Percentiles rank a stretch among this genome's conserved stretches.
These are phyloP conservation scores for Odontocerum albicorne DNA, from an alignment of 2,888 invertebrate species.

Conservation along the genomic window DNA sequence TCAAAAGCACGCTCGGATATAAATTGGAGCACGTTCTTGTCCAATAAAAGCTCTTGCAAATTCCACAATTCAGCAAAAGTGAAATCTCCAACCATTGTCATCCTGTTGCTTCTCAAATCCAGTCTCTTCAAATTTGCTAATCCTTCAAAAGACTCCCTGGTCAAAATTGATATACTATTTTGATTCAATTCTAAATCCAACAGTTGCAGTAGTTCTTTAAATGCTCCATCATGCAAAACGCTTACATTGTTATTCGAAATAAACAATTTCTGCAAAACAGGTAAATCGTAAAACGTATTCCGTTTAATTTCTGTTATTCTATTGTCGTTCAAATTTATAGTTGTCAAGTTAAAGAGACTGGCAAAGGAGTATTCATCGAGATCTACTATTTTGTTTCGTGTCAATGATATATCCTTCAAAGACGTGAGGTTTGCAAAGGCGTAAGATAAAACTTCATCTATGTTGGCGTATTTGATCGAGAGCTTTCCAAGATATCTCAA, in stretches of 20 bases:
- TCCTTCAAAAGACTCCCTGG: constrained; percentile 75
- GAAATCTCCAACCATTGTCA: constrained; percentile 76
- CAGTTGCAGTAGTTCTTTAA: constrained; percentile 70
- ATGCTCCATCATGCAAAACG: constrained; percentile 83
- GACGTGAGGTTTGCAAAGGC: constrained; percentile 76
- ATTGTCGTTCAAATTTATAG: constrained; percentile 74
- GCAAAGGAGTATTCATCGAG: constrained; percentile 72
- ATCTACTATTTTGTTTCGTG: constrained; percentile 67
- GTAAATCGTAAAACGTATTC: constrained; percentile 73
- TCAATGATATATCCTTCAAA: constrained; percentile 68
- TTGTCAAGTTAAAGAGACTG: constrained; percentile 69
- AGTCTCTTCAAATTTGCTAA: constrained; percentile 70
- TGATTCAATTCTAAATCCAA: constrained; percentile 77
- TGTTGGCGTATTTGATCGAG: constrained; percentile 72
- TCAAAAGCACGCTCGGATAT: constrained; percentile 77
- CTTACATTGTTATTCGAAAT: constrained; percentile 86
- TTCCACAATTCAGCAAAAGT: constrained; percentile 78
- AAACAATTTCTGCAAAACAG: constrained; percentile 70
- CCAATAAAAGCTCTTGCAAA: constrained; percentile 68
- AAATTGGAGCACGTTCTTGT: constrained; percentile 68
- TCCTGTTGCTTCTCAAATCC: constrained; percentile 72
- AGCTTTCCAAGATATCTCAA: constrained; percentile 69
- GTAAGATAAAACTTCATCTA: constrained; percentile 69
- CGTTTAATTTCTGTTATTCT: constrained; percentile 72
- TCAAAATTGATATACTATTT: constrained; percentile 74